These are phyloP conservation scores for Valencia hispanica DNA, from an alignment of 2,797 vertebrate species.

Conservation along the genomic window DNA sequence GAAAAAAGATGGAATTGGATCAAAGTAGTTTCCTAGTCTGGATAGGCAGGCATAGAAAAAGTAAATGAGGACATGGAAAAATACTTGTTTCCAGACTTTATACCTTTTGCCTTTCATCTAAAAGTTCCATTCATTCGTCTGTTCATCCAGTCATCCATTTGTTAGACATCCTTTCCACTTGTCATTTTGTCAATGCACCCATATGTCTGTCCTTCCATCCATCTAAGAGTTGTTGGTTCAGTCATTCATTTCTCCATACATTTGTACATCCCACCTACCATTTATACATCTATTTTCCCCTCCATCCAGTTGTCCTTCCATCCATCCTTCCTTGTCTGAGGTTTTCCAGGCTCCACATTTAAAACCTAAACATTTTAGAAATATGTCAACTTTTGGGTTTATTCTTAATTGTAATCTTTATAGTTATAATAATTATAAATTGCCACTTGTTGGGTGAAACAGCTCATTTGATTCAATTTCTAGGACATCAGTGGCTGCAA, in stretches of 20 bases:
- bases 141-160: neutral
- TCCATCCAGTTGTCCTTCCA: neutral
- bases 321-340: neutral
- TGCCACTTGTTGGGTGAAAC: neutral
- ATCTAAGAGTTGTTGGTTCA: too few relatives aligned
- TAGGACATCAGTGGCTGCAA: slow-evolving; percentile 91
- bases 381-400: neutral
- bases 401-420: neutral
- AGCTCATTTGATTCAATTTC: neutral
- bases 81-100: neutral
- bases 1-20: neutral
- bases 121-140: neutral
- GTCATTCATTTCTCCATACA: too few relatives aligned
- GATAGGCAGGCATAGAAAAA: neutral
- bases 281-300: too few relatives aligned
- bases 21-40: neutral
- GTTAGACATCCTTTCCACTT: neutral
- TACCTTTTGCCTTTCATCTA: neutral
- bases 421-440: neutral
- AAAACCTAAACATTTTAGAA: neutral
- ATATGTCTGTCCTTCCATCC: too few relatives aligned
- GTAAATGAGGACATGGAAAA: too few relatives aligned
- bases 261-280: too few relatives aligned
- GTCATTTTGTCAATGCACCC: neutral
- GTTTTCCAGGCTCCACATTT: neutral